Percentiles rank a stretch among this genome's conserved stretches.
Evolutionary conservation across 2,888 invertebrate species (phyloP).

Genomic region (Harpalus rubripes): DNA sequence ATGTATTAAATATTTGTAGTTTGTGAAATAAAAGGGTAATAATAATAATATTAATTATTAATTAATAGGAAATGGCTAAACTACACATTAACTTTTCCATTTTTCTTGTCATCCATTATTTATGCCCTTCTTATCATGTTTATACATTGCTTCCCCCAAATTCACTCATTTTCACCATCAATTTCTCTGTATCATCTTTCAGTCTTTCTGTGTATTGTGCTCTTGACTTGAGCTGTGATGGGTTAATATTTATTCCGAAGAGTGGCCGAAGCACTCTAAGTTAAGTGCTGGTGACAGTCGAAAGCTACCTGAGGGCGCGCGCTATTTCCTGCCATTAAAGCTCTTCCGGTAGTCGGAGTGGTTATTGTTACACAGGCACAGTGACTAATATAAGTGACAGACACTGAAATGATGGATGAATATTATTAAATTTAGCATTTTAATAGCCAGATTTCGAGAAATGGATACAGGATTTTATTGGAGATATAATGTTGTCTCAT

Average conservation of each 20-base stretch:
- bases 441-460: neutral
- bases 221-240: neutral
- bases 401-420: neutral
- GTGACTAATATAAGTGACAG: neutral
- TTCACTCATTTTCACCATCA: constrained; percentile 43
- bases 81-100: no score
- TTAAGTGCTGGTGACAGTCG: constrained; percentile 39
- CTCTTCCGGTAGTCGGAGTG: constrained; percentile 66
- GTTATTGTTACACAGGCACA: neutral
- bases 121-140: neutral
- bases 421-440: neutral
- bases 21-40: no score
- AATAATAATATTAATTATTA: no score
- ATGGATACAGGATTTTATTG: neutral
- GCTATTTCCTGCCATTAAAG: constrained; percentile 71
- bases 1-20: no score
- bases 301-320: constrained; percentile 61
- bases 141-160: neutral
- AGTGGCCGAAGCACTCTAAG: constrained; percentile 18
- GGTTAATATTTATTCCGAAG: constrained; percentile 63
- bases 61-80: no score
- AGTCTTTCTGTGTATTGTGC: neutral
- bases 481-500: no score
- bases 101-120: neutral
- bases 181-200: constrained; percentile 17